Conservation (phyloP, 2,797 vertebrate species). For the Acestrorhynchus altus region DNA sequence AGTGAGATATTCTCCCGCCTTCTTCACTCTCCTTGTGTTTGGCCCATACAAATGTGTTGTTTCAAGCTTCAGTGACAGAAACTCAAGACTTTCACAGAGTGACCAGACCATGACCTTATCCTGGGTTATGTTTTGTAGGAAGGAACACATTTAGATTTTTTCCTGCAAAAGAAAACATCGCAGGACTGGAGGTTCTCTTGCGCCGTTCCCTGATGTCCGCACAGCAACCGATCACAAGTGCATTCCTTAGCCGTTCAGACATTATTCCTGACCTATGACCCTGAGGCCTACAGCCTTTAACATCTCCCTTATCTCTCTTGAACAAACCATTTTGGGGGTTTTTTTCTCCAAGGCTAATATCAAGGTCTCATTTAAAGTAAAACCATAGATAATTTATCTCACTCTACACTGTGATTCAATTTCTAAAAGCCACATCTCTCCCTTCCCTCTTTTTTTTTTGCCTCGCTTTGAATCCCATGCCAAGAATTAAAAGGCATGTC, state of each 20-base stretch:
- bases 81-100: constrained; percentile 73
- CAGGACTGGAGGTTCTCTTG: constrained; percentile 73
- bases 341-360: constrained; percentile 76
- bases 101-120: constrained; percentile 74
- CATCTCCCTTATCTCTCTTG: constrained; percentile 68
- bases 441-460: constrained; percentile 66
- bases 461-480: constrained; percentile 76
- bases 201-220: constrained; percentile 58
- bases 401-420: constrained; percentile 76
- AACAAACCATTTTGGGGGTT: constrained; percentile 63
- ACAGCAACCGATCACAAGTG: constrained; percentile 35
- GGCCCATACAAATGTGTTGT: constrained; percentile 63
- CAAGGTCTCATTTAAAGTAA: constrained; percentile 74
- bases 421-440: constrained; percentile 78
- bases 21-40: constrained; percentile 35
- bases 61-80: constrained; percentile 71
- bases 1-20: constrained; percentile 36
- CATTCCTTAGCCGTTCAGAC: constrained; percentile 36
- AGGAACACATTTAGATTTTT: constrained; percentile 80
- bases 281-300: constrained; percentile 32
- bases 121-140: constrained; percentile 76
- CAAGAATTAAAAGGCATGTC: constrained; percentile 82
- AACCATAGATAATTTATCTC: constrained; percentile 79
- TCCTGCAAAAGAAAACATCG: constrained; percentile 78
- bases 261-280: constrained; percentile 39